phyloP scores from a whole-genome alignment of 2,113 vertebrate species.

The Leucosticte australis region DNA sequence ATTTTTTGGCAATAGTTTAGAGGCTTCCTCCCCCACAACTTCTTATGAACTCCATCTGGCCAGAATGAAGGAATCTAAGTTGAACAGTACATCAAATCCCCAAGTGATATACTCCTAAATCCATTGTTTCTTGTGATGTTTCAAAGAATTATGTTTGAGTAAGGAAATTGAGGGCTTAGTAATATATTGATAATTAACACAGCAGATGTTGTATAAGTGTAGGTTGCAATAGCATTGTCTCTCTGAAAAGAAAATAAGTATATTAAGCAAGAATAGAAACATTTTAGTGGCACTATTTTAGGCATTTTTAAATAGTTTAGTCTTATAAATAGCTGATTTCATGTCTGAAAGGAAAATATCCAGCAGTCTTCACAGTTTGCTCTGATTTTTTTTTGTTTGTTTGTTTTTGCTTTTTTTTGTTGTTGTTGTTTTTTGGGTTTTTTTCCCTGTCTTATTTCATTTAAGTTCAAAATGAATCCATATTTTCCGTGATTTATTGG shows the following conservation, averaged over 20 bases:
- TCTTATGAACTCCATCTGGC: slow-evolving; percentile 51
- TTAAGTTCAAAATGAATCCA: slow-evolving; percentile 7
- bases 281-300: not conserved
- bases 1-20: slow-evolving; percentile 44
- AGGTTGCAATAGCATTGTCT: not conserved
- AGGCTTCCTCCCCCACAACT: not conserved
- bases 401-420: too few relatives aligned
- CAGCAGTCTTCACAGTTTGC: not conserved
- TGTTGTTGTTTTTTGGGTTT: not conserved
- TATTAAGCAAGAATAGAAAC: not conserved
- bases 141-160: slow-evolving; percentile 29
- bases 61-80: slow-evolving; percentile 22
- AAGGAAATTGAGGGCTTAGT: slow-evolving; percentile 42
- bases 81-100: slow-evolving; percentile 20
- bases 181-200: slow-evolving; percentile 56
- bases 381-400: not conserved
- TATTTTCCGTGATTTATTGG: slow-evolving; percentile 58
- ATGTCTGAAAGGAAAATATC: not conserved
- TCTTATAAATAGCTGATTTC: not conserved
- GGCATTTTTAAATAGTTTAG: not conserved
- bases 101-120: slow-evolving; percentile 34
- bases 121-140: slow-evolving; percentile 26
- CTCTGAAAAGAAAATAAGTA: not conserved
- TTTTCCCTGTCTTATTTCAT: not conserved
- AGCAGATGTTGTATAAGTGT: slow-evolving; percentile 45